Conservation (phyloP, 1,140 invertebrate species). For the Diuraphis noxia region DNA sequence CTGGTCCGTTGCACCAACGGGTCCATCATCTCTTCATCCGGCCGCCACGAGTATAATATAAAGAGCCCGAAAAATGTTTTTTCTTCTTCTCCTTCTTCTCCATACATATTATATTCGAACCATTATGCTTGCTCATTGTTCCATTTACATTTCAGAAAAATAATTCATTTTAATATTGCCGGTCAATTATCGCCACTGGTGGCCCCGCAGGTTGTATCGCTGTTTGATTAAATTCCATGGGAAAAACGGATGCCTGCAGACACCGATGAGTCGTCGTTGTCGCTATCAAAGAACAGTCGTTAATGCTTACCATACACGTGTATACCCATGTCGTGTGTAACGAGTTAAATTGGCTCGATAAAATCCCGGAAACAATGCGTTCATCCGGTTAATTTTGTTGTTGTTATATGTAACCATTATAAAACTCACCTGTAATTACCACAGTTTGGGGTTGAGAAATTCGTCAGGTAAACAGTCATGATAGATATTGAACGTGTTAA, state of each 20-base stretch:
- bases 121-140: conserved; percentile 51
- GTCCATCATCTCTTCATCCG: conserved; percentile 53
- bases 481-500: not conserved
- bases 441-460: not conserved
- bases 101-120: not conserved
- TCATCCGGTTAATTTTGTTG: conserved; percentile 25
- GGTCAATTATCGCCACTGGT: conserved; percentile 52
- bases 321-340: not conserved
- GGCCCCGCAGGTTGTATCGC: not conserved
- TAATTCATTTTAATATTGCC: conserved; percentile 50
- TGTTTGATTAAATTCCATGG: conserved; percentile 29
- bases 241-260: conserved; percentile 46
- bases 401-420: not conserved
- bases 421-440: not conserved
- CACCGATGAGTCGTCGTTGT: conserved; percentile 23
- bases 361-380: conserved; percentile 1
- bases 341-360: not conserved
- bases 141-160: conserved; percentile 40
- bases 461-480: not conserved
- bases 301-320: conserved; percentile 10
- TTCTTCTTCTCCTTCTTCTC: not conserved
- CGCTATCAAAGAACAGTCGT: not conserved
- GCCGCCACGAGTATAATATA: conserved; percentile 48
- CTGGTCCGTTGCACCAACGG: conserved; percentile 47
- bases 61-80: conserved; percentile 32